phyloP scores from a whole-genome alignment of 2,113 vertebrate species.

The Dascyllus trimaculatus region DNA sequence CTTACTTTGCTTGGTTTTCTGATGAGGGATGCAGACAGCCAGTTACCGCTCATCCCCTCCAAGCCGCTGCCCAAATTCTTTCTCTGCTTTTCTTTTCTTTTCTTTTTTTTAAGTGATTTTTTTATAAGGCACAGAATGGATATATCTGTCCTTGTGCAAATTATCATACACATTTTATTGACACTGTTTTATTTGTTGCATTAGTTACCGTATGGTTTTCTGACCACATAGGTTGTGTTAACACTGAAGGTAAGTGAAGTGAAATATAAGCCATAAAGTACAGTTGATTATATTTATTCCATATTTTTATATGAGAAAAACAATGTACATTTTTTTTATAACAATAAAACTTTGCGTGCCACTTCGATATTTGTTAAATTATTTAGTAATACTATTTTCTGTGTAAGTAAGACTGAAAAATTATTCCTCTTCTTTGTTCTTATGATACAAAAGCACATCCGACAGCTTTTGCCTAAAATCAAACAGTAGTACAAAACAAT shows the following conservation, averaged over 20 bases:
- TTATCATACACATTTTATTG: too few species aligned
- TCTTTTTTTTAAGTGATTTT: neutral
- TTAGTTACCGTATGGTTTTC: neutral
- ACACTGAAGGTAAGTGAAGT: neutral
- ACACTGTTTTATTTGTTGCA: neutral
- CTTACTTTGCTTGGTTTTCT: constrained; percentile 64
- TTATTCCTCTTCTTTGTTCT: too few species aligned
- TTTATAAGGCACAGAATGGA: neutral
- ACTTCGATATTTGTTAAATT: too few species aligned
- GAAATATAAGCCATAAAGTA: too few species aligned
- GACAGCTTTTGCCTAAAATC: too few species aligned
- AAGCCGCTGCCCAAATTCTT: constrained; percentile 35
- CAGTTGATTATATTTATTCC: too few species aligned
- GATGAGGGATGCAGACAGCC: constrained; percentile 55
- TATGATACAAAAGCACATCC: too few species aligned
- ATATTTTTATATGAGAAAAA: too few species aligned
- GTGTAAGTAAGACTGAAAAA: too few species aligned
- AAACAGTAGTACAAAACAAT: neutral
- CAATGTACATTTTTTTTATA: too few species aligned
- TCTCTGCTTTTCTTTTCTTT: neutral
- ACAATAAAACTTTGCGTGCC: too few species aligned
- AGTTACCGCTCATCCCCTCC: neutral
- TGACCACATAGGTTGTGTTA: neutral
- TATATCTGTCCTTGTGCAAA: neutral
- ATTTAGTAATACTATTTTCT: too few species aligned